A percentile compares a stretch with the other conserved stretches of the same genome.
Conservation (phyloP, 2,113 vertebrate species). For the Megaleporinus macrocephalus region DNA sequence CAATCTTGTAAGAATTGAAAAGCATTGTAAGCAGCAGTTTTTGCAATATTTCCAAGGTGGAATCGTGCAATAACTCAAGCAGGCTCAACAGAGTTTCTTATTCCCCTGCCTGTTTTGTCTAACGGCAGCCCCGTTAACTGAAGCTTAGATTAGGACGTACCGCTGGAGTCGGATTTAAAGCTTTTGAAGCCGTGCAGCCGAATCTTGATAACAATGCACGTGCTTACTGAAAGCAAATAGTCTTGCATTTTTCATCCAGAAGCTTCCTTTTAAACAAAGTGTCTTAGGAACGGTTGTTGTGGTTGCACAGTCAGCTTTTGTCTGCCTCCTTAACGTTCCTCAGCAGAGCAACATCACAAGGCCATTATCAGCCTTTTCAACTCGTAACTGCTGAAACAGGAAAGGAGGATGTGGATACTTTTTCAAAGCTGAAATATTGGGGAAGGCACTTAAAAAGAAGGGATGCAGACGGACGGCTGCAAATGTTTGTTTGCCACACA, state of each 20-base stretch:
- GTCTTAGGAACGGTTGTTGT: conserved; percentile 12
- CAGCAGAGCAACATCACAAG: conserved; percentile 21
- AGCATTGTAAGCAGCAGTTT: background rate
- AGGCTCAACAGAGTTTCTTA: background rate
- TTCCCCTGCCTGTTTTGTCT: background rate
- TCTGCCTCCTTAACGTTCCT: conserved; percentile 28
- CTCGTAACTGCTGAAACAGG: conserved; percentile 46
- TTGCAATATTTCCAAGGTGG: background rate
- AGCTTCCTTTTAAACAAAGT: conserved; percentile 22
- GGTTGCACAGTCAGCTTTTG: conserved; percentile 9
- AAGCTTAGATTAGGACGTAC: background rate
- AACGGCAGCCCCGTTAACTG: background rate
- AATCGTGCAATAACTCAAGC: background rate
- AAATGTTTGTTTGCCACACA: conserved; percentile 77
- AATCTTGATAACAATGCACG: background rate
- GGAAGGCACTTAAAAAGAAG: conserved; percentile 68
- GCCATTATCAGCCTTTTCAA: conserved; percentile 38
- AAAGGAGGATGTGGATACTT: conserved; percentile 49
- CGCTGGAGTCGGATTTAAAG: background rate
- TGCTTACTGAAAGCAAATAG: conserved; percentile 15
- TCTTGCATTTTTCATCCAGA: background rate
- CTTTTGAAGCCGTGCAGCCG: background rate
- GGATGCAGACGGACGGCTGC: conserved; percentile 75
- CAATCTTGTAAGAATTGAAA: background rate
- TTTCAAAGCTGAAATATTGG: conserved; percentile 58